Base-by-base conservation (phyloP, 2,888 invertebrate genomes). In the Philereme transversata region DNA sequence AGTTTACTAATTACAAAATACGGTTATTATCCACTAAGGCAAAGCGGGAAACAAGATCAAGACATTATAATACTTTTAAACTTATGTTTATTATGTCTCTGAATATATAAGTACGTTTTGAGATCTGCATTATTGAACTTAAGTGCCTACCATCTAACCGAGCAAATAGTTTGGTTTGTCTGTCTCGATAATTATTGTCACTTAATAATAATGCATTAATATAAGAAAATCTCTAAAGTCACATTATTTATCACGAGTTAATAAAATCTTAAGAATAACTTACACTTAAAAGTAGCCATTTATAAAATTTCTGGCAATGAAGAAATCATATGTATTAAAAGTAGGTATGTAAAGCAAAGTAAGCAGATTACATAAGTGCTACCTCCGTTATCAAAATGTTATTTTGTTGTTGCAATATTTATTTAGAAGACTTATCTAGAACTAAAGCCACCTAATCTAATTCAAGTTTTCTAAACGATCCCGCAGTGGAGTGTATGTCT, bases 401-500 rank as follows among this genome's bases (percentile, higher is more conserved):
- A 5, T 8, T 5, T 40, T 6, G 8, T 6, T 40, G 6, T 40
- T 40, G 5, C 8, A 8, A 8, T 40, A 6, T 40, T 40, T 8
- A 8, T 40, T 40, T 6, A 8, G 4, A 40, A 40, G 40, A 5
- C 40, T 2, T 43, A n/a, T 1, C 5, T 43, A 49, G 49, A 38
- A 36, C 5, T 38, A 10, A 48, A 57, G 8, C 41, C 44, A 57
- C 36, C 48, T 94, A 97, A 89, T 97, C 97, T 62, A 97, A 95
- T 83, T 96, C 96, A 60, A 97, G 91, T 87, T 96, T 97, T 79
- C 97, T 95, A 86, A 97, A 97, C 59, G 96, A 96, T 33, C 97
- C 97, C 65, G 96, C 95, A 51, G 97, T 94, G 3, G 96, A 96
- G 65, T 95, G 95, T 53, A 96, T 90, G 73, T 95, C 95, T 74